These are phyloP conservation scores for Cosmorhoe ocellata DNA, from an alignment of 2,888 invertebrate species.

Conservation along the genomic window DNA sequence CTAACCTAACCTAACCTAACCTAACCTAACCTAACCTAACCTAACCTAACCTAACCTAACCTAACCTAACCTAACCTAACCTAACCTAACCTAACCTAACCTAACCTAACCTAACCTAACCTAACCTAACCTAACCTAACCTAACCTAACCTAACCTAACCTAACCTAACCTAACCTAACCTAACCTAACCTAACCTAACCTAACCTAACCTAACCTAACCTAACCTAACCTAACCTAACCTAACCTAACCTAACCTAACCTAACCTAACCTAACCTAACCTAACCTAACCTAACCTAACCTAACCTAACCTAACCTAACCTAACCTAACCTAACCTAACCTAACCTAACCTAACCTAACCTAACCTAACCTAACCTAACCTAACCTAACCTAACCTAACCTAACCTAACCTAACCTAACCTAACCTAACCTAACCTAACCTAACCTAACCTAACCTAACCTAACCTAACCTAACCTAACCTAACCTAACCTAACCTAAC, in stretches of 20 bases:
- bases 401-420: conserved; percentile 8
- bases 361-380: conserved; percentile 8
- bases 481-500: conserved; percentile 8
- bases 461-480: conserved; percentile 8
- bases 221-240: conserved; percentile 11
- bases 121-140: conserved; percentile 21
- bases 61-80: conserved; percentile 21
- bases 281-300: conserved; percentile 6
- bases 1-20: conserved; percentile 21
- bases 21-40: conserved; percentile 18
- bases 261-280: conserved; percentile 9
- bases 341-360: conserved; percentile 8
- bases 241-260: conserved; percentile 11
- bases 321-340: conserved; percentile 8
- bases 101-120: conserved; percentile 21
- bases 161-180: conserved; percentile 21
- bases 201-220: conserved; percentile 8
- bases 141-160: conserved; percentile 21
- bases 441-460: conserved; percentile 8
- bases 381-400: conserved; percentile 8
- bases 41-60: conserved; percentile 21
- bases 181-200: conserved; percentile 1
- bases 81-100: conserved; percentile 20
- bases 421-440: conserved; percentile 8
- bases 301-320: conserved; percentile 8